Conservation (phyloP, 2,113 vertebrate genomes). For the Pandion haliaetus region DNA sequence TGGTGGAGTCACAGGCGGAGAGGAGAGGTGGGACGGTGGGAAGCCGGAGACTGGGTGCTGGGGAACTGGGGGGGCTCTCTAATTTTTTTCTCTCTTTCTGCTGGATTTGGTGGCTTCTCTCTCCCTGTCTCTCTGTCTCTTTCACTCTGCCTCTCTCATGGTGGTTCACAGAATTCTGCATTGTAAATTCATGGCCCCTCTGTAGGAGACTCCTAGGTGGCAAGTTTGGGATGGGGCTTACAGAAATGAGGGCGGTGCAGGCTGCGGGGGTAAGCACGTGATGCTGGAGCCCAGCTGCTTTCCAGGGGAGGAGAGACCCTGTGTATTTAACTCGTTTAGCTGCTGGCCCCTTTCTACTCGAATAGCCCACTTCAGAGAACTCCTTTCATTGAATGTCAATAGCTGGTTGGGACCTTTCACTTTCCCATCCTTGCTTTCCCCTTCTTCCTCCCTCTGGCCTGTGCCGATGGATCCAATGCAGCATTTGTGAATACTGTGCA, state of each 20-base stretch:
- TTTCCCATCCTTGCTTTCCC: conserved; percentile 49
- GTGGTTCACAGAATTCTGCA: conserved; percentile 63
- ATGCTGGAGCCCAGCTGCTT: conserved; percentile 16
- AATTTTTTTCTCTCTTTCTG: neutral
- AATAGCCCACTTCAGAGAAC: neutral
- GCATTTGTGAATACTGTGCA: conserved; percentile 69
- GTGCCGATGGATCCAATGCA: conserved; percentile 55
- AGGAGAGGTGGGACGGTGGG: conserved; percentile 8
- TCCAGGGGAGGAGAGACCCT: conserved; percentile 1
- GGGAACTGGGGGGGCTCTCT: neutral
- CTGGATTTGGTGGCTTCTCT: conserved; percentile 47
- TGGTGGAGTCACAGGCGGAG: conserved; percentile 36
- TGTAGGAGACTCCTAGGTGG: neutral
- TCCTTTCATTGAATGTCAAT: neutral
- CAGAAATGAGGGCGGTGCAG: neutral
- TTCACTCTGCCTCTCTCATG: neutral
- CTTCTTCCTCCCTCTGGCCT: conserved; percentile 40
- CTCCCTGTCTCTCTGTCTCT: neutral
- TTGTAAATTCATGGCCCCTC: neutral
- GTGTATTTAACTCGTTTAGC: neutral
- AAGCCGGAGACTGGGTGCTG: neutral
- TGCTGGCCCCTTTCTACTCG: neutral
- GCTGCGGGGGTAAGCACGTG: neutral
- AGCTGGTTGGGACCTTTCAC: conserved; percentile 27
- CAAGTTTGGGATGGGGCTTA: neutral